A percentile compares a stretch with the other conserved stretches of the same genome.
Conservation (phyloP, 2,797 vertebrate species). For the Cryptoblepharus egeriae region DNA sequence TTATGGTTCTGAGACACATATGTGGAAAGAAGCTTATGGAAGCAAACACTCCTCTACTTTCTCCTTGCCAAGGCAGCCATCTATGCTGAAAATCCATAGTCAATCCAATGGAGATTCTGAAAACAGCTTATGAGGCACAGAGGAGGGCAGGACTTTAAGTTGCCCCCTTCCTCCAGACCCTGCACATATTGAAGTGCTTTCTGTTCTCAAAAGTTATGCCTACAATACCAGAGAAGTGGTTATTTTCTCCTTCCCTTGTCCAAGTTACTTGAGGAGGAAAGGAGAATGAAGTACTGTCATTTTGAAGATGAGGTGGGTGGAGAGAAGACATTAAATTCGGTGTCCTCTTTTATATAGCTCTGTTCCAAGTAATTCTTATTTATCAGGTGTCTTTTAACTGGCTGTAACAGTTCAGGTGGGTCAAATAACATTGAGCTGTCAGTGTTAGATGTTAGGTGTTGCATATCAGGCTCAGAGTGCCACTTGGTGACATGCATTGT, state of each 20-base stretch:
- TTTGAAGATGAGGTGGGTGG: background rate
- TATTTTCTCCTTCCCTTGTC: background rate
- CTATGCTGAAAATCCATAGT: too few species aligned
- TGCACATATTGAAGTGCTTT: too few species aligned
- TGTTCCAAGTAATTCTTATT: slow-evolving; percentile 37
- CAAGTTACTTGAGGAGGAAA: fast-evolving
- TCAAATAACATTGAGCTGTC: slow-evolving; percentile 34
- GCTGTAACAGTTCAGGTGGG: slow-evolving; percentile 18
- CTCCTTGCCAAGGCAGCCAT: too few species aligned
- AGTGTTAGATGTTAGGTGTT: slow-evolving; percentile 27
- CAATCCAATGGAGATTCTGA: too few species aligned
- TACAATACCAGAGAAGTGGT: too few species aligned
- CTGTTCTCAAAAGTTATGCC: too few species aligned
- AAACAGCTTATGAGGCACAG: too few species aligned
- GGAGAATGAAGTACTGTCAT: background rate
- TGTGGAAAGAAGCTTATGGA: too few species aligned
- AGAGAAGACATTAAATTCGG: background rate
- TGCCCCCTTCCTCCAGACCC: too few species aligned
- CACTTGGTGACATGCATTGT: slow-evolving; percentile 27
- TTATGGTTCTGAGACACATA: background rate
- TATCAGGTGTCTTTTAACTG: slow-evolving; percentile 35
- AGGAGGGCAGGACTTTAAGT: too few species aligned
- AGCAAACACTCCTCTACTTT: too few species aligned
- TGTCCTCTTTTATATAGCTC: slow-evolving; percentile 8
- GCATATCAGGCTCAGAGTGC: slow-evolving; percentile 35